These are phyloP conservation scores for Aradophagus sp. DNA, from an alignment of 1,140 invertebrate genomes.

Conservation along the genomic window DNA sequence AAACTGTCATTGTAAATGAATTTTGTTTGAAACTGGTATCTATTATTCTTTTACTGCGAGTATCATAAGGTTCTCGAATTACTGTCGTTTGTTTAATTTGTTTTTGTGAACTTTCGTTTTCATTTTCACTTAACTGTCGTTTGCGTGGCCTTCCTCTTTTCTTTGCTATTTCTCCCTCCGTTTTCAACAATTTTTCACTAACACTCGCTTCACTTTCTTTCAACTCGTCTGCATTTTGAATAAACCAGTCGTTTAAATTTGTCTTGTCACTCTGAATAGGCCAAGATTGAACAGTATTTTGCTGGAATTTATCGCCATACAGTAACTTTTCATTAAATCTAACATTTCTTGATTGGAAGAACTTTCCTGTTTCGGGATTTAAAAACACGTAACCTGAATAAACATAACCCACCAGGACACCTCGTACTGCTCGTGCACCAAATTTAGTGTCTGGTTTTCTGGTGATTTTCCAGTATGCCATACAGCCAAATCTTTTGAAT, in stretches of 20 bases:
- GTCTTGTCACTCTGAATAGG: background rate
- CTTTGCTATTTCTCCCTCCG: slow-evolving; percentile 17
- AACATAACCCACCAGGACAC: slow-evolving; percentile 13
- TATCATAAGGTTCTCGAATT: slow-evolving; percentile 4
- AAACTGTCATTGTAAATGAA: slow-evolving; percentile 1
- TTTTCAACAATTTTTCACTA: background rate
- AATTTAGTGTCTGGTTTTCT: slow-evolving; percentile 8
- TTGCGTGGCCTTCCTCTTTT: slow-evolving; percentile 18
- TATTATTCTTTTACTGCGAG: background rate
- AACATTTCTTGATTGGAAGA: slow-evolving; percentile 11
- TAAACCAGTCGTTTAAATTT: slow-evolving; percentile 2
- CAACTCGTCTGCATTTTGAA: background rate
- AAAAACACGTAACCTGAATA: slow-evolving; percentile 7
- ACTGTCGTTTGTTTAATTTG: slow-evolving; percentile 1
- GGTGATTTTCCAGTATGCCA: slow-evolving; percentile 4
- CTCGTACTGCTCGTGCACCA: slow-evolving; percentile 1
- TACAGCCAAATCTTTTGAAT: slow-evolving; percentile 7
- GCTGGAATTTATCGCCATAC: slow-evolving; percentile 5
- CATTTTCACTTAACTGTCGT: slow-evolving; percentile 6
- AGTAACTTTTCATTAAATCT: slow-evolving; percentile 5
- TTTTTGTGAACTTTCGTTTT: slow-evolving; percentile 1
- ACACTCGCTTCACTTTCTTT: background rate
- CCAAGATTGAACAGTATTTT: slow-evolving; percentile 5
- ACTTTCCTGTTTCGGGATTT: slow-evolving; percentile 10
- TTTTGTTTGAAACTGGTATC: slow-evolving; percentile 12